Conservation (phyloP, 2,888 invertebrate species). For the Chrysolina americana region DNA sequence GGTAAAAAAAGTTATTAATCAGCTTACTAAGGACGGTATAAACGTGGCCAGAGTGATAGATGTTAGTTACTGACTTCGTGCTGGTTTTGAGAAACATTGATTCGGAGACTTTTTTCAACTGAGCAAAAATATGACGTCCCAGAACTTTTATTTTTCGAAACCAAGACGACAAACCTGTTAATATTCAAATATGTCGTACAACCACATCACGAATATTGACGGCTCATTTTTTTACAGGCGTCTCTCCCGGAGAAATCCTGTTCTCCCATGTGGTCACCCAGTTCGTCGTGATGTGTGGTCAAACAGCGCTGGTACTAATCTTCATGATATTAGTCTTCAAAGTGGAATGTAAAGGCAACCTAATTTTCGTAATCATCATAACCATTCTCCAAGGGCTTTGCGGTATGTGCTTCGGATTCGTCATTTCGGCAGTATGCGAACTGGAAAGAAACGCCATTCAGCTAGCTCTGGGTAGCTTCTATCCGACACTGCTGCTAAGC, state of each 20-base stretch:
- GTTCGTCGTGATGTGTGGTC: constrained; percentile 95
- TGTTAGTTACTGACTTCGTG: too few species aligned
- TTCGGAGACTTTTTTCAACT: too few species aligned
- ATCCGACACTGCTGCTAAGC: constrained; percentile 91
- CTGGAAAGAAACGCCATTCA: constrained; percentile 95
- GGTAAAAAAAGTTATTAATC: too few species aligned
- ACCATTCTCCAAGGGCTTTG: constrained; percentile 93
- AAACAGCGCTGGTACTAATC: constrained; percentile 90
- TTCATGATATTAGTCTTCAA: constrained; percentile 94
- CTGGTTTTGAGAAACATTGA: too few species aligned
- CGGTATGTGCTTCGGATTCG: constrained; percentile 97
- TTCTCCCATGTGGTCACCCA: constrained; percentile 95
- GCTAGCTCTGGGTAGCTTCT: constrained; percentile 93
- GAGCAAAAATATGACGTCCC: too few species aligned
- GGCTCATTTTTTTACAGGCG: constrained; percentile 73
- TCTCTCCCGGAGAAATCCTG: constrained; percentile 91
- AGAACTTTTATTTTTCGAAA: too few species aligned
- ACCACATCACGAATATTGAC: neutral
- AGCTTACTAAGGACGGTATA: too few species aligned
- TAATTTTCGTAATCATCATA: constrained; percentile 86
- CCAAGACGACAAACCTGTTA: too few species aligned
- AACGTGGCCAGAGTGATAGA: too few species aligned
- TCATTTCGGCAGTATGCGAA: constrained; percentile 93
- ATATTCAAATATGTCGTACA: too few species aligned
- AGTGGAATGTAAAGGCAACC: constrained; percentile 91